These are phyloP conservation scores for Poeciliopsis turrubarensis DNA, from an alignment of 2,113 vertebrate genomes.

Conservation along the genomic window DNA sequence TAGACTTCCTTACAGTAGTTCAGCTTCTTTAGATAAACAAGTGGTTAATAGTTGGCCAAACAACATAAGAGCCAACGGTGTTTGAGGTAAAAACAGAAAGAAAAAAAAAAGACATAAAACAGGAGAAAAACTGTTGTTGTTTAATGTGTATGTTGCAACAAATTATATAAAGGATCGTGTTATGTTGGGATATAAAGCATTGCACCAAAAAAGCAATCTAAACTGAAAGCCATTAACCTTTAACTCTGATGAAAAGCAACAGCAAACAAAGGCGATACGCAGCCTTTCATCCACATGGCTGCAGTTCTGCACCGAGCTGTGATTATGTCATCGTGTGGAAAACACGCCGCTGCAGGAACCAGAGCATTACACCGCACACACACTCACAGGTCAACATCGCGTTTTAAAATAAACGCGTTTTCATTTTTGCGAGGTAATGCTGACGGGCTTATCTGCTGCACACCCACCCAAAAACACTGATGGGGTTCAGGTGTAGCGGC, in stretches of 20 bases:
- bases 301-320: neutral
- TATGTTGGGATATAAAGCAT: neutral
- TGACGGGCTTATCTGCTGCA: neutral
- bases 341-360: neutral
- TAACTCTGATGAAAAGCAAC: slow-evolving; percentile 1
- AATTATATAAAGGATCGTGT: neutral
- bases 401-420: neutral
- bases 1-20: neutral
- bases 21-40: neutral
- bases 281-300: neutral
- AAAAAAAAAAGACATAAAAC: too few species aligned
- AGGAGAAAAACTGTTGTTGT: neutral
- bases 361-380: neutral
- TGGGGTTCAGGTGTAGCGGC: slow-evolving; percentile 8
- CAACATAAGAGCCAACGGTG: neutral
- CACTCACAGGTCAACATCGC: neutral
- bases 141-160: neutral
- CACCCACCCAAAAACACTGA: neutral
- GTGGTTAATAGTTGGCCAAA: neutral
- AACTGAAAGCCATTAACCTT: slow-evolving; percentile 17
- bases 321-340: neutral
- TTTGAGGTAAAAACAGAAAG: too few species aligned
- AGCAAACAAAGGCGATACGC: slow-evolving; percentile 19
- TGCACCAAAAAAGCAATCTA: slow-evolving; percentile 5
- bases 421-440: neutral